Evolutionary conservation across 2,888 invertebrate species (phyloP).

Genomic region (Cerastis leucographa): DNA sequence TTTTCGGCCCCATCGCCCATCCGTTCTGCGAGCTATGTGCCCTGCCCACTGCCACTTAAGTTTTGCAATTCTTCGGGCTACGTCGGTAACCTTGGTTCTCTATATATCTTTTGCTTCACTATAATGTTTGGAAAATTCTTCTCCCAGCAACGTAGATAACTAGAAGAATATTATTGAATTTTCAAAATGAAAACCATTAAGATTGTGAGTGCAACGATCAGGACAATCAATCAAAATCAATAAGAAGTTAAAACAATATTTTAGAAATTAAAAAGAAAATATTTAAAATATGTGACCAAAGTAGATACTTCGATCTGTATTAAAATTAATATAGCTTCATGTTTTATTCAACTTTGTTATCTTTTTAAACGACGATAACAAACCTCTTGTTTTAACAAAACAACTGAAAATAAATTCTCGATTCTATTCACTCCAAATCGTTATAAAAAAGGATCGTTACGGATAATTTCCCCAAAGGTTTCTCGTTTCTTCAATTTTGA

Average conservation of each 20-base stretch:
- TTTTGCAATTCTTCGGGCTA: no score
- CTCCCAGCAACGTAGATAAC: not conserved
- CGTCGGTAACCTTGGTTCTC: no score
- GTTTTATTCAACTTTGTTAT: not conserved
- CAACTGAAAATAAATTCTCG: slow-evolving; percentile 22
- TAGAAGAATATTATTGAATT: not conserved
- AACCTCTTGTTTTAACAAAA: slow-evolving; percentile 9
- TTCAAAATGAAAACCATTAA: not conserved
- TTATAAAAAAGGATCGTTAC: slow-evolving; percentile 56
- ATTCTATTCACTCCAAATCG: slow-evolving; percentile 48
- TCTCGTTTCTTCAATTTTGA: slow-evolving; percentile 66
- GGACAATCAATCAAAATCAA: not conserved
- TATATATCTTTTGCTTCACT: no score
- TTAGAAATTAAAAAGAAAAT: not conserved
- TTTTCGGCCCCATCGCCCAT: no score
- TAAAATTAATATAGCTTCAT: not conserved
- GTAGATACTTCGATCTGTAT: not conserved
- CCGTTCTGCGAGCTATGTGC: no score
- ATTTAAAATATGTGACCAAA: not conserved
- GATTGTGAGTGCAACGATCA: not conserved
- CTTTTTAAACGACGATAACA: not conserved
- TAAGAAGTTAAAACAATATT: not conserved
- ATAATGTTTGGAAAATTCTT: not conserved
- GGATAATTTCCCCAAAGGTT: slow-evolving; percentile 73
- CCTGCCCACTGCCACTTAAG: no score